phyloP scores from a whole-genome alignment of 2,888 invertebrate species.

The Pristionchus maxplancki region DNA sequence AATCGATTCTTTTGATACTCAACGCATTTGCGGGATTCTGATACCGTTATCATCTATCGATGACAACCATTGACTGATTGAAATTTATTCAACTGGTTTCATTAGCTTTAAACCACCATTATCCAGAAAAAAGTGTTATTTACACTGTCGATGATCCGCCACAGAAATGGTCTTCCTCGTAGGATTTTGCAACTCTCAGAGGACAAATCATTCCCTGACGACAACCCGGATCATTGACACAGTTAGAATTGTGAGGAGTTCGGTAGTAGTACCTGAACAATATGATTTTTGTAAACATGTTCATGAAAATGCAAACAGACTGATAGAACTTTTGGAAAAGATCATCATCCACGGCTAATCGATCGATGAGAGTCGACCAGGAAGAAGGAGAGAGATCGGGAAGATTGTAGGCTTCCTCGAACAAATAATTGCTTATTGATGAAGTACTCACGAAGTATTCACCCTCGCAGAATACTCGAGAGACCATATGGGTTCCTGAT shows the following conservation, averaged over 20 bases:
- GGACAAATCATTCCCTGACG: background rate
- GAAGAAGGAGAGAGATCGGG: conserved; percentile 70
- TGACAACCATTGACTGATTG: too few species aligned
- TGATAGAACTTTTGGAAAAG: conserved; percentile 64
- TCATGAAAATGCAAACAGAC: conserved; percentile 37
- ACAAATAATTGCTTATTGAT: background rate
- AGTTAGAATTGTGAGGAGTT: background rate
- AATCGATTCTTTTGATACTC: too few species aligned
- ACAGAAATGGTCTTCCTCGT: conserved; percentile 39
- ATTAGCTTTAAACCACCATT: too few species aligned
- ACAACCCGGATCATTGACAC: conserved; percentile 20
- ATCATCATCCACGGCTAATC: conserved; percentile 60
- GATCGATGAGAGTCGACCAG: conserved; percentile 63
- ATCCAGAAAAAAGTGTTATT: too few species aligned
- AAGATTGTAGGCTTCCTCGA: conserved; percentile 63
- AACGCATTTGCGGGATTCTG: too few species aligned
- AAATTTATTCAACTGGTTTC: too few species aligned
- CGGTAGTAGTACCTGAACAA: conserved; percentile 21
- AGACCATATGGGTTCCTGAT: conserved; percentile 63
- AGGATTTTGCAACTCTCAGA: conserved; percentile 2
- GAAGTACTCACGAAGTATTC: background rate
- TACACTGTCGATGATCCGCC: too few species aligned
- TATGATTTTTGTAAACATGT: background rate
- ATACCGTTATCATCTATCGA: too few species aligned
- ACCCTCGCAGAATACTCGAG: conserved; percentile 62